These are phyloP conservation scores for Alentia gelatinosa DNA, from an alignment of 2,888 invertebrate species.

Conservation along the genomic window DNA sequence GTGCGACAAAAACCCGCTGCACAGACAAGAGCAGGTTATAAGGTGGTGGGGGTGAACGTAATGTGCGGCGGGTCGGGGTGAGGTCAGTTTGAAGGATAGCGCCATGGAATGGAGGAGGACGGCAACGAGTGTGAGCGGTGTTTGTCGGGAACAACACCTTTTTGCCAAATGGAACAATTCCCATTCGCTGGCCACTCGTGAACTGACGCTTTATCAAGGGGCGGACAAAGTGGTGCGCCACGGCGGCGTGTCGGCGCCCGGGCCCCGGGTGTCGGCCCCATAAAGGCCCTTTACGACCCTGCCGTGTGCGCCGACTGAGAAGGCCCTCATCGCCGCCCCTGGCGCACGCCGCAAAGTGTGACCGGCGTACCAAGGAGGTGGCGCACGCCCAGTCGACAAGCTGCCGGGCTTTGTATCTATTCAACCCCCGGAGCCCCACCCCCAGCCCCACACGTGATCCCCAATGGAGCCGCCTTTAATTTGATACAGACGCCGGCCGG, in stretches of 20 bases:
- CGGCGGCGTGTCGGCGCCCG: background rate
- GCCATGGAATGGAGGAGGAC: too few relatives aligned
- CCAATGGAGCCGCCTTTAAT: background rate
- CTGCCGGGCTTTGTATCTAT: background rate
- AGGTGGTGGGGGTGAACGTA: too few relatives aligned
- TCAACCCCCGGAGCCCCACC: background rate
- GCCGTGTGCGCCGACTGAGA: background rate
- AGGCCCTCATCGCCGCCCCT: background rate
- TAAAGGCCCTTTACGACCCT: background rate
- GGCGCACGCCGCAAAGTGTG: background rate
- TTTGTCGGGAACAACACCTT: conserved; percentile 1
- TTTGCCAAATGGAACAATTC: conserved; percentile 1
- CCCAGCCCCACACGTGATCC: background rate
- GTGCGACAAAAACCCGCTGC: too few relatives aligned
- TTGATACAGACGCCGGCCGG: background rate
- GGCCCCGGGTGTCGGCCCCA: background rate
- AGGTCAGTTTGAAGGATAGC: too few relatives aligned
- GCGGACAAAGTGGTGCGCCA: background rate
- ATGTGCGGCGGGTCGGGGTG: too few relatives aligned
- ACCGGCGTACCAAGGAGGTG: background rate
- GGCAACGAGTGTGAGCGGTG: too few relatives aligned
- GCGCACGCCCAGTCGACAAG: background rate
- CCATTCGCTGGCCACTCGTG: conserved; percentile 1
- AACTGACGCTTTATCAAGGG: background rate
- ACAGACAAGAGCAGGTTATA: too few relatives aligned